phyloP scores from a whole-genome alignment of 2,113 vertebrate genomes.

The Pimephales promelas region DNA sequence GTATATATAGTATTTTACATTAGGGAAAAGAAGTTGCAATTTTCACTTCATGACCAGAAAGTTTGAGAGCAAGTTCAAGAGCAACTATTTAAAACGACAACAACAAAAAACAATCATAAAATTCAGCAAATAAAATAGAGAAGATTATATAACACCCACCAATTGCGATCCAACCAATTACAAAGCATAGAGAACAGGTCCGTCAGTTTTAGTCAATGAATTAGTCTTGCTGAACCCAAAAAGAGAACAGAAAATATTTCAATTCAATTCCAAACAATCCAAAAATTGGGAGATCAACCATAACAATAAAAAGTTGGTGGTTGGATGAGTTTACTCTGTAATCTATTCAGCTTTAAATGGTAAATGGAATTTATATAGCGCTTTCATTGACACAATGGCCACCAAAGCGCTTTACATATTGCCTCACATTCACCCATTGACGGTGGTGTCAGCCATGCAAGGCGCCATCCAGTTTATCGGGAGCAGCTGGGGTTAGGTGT shows the following conservation, averaged over 20 bases:
- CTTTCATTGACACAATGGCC: too few relatives aligned
- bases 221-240: neutral
- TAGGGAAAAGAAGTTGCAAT: neutral
- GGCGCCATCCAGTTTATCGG: too few relatives aligned
- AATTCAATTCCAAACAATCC: neutral
- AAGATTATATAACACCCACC: neutral
- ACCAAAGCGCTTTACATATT: too few relatives aligned
- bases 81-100: neutral
- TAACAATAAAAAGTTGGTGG: neutral
- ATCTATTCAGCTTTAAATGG: slow-evolving; percentile 10
- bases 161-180: neutral
- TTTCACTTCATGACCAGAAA: neutral
- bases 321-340: neutral
- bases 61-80: neutral
- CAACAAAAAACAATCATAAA: neutral
- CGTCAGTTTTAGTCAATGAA: neutral
- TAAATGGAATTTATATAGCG: too few relatives aligned
- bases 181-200: neutral
- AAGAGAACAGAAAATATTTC: neutral
- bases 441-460: too few relatives aligned
- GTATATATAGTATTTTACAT: neutral
- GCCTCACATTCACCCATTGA: too few relatives aligned
- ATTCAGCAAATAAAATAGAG: neutral
- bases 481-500: too few relatives aligned
- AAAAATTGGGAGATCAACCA: neutral